Percentiles rank a stretch among this genome's conserved stretches.
phyloP scores from a whole-genome alignment of 2,113 vertebrate genomes.

The Parus major region DNA sequence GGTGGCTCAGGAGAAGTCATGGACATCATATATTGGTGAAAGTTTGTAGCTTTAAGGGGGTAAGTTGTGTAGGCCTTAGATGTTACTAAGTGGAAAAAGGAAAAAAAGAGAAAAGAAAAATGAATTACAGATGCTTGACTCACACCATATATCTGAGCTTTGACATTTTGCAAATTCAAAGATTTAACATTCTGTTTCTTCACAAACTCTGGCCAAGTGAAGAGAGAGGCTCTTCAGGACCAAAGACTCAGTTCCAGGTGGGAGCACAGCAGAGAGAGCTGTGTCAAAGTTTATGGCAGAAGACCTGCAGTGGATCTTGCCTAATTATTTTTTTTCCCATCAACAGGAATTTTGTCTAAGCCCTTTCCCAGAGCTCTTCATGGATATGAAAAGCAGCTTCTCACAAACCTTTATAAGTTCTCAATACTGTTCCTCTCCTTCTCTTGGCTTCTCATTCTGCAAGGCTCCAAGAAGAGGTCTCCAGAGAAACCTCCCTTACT shows the following conservation, averaged over 20 bases:
- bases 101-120: background rate
- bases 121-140: background rate
- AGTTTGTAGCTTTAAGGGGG: background rate
- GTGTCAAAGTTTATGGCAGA: background rate
- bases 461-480: background rate
- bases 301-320: background rate
- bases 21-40: background rate
- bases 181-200: background rate
- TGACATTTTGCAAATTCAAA: background rate
- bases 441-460: background rate
- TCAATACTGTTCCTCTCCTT: background rate
- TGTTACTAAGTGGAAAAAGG: background rate
- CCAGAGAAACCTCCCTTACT: background rate
- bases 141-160: background rate
- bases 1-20: background rate
- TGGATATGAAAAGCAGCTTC: background rate
- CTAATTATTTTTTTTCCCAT: background rate
- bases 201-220: background rate
- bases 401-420: background rate
- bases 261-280: background rate
- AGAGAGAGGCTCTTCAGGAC: background rate
- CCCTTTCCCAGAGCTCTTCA: background rate
- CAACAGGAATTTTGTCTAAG: background rate
- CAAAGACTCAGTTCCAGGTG: background rate
- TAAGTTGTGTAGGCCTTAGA: background rate